phyloP scores from a whole-genome alignment of 2,797 vertebrate genomes.

The Ambastaia sidthimunki region DNA sequence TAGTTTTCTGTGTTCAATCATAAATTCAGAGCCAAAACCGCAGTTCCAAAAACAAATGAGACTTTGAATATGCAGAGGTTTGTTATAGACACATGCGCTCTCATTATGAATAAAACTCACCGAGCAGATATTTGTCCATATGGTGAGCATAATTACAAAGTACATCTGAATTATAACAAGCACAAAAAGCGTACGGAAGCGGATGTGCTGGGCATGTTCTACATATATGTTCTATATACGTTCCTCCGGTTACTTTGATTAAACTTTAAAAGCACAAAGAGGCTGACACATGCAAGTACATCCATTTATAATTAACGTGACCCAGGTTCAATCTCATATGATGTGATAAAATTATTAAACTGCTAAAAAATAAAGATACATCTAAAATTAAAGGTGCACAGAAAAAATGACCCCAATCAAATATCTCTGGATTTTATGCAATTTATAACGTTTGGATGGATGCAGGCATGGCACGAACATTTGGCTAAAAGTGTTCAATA shows the following conservation, averaged over 20 bases:
- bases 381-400: not conserved
- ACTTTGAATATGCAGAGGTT: conserved; percentile 21
- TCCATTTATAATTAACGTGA: not conserved
- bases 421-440: not conserved
- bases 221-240: not conserved
- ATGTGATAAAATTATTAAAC: not conserved
- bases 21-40: not conserved
- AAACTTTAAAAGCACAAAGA: not conserved
- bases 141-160: not conserved
- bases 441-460: conserved; percentile 10
- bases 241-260: not conserved
- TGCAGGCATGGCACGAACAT: not conserved
- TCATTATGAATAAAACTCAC: not conserved
- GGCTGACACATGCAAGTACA: not conserved
- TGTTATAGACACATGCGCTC: not conserved
- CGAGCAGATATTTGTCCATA: not conserved
- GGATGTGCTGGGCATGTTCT: not conserved
- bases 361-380: not conserved
- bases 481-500: conserved; percentile 4
- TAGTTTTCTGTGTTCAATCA: conserved; percentile 30
- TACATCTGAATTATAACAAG: not conserved
- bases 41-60: conserved; percentile 13
- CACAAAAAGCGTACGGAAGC: not conserved
- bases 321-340: not conserved
- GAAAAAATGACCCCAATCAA: not conserved